Percentiles rank a stretch among this genome's conserved stretches.
phyloP scores from a whole-genome alignment of 2,113 vertebrate species.

The Cebus imitator region DNA sequence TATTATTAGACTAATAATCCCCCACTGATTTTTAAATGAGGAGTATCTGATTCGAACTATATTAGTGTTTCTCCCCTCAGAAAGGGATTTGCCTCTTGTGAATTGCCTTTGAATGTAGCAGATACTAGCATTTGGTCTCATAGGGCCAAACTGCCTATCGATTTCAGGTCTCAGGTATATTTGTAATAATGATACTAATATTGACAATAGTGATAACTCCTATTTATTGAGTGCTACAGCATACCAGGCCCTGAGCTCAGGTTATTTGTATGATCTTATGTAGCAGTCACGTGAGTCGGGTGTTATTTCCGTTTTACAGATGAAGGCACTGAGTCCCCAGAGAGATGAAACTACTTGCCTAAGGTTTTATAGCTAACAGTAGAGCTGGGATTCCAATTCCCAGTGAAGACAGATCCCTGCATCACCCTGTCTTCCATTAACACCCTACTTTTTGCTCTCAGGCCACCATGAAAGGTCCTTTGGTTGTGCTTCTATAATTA shows the following conservation, averaged over 20 bases:
- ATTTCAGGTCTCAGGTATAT: not conserved
- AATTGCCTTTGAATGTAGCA: not conserved
- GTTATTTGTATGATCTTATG: not conserved
- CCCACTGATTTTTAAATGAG: not conserved
- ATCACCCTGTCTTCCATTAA: fast-evolving
- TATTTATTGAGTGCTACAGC: not conserved
- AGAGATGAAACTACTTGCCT: not conserved
- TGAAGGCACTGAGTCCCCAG: not conserved
- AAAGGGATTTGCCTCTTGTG: not conserved
- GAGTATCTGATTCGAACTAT: not conserved
- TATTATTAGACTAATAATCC: not conserved
- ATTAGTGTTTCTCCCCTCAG: not conserved
- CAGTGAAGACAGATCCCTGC: not conserved
- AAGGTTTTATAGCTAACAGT: not conserved
- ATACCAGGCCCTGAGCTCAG: not conserved
- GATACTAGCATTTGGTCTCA: not conserved
- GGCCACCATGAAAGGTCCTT: too few relatives aligned
- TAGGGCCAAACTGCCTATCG: not conserved
- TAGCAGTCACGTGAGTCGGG: not conserved
- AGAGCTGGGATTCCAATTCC: not conserved
- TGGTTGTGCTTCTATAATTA: not conserved
- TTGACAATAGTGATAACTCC: not conserved
- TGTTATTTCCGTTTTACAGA: not conserved
- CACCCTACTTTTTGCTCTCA: not conserved
- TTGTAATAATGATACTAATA: constrained; percentile 1